Percentiles rank a stretch among this genome's conserved stretches.
Evolutionary conservation across 1,140 invertebrate species (phyloP).

Genomic region (Colletes latitarsis): DNA sequence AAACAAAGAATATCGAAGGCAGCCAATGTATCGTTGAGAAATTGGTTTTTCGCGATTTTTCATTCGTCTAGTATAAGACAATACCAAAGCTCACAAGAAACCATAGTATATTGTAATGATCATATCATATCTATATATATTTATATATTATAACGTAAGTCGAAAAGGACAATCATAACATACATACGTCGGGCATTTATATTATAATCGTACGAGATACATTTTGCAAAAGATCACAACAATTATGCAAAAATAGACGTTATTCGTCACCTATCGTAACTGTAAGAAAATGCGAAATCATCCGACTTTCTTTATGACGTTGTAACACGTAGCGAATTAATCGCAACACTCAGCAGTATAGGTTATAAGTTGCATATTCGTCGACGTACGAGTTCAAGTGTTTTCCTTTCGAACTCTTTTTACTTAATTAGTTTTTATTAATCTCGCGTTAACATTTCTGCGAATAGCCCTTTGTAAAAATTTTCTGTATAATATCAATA

Average conservation of each 20-base stretch:
- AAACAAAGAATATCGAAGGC: slow-evolving; percentile 51
- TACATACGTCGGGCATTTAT: slow-evolving; percentile 65
- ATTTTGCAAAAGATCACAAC: slow-evolving; percentile 75
- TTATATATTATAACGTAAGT: slow-evolving; percentile 68
- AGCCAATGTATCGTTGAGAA: slow-evolving; percentile 42
- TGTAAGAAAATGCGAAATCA: slow-evolving; percentile 39
- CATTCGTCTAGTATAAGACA: slow-evolving; percentile 39
- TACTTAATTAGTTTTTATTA: slow-evolving; percentile 19
- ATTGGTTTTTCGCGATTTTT: slow-evolving; percentile 42
- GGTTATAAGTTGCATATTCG: slow-evolving; percentile 13
- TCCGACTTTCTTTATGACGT: background rate
- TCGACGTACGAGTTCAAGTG: slow-evolving; percentile 32
- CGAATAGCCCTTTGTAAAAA: slow-evolving; percentile 47
- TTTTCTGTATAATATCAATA: slow-evolving; percentile 30
- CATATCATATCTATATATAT: slow-evolving; percentile 69
- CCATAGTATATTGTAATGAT: slow-evolving; percentile 67
- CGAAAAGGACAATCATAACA: slow-evolving; percentile 70
- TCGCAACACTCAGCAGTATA: slow-evolving; percentile 31
- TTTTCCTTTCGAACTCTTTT: background rate
- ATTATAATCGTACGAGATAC: slow-evolving; percentile 71
- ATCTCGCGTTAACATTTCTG: slow-evolving; percentile 16
- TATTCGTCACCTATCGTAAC: slow-evolving; percentile 38
- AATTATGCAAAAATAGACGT: slow-evolving; percentile 77
- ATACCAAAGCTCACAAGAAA: slow-evolving; percentile 67
- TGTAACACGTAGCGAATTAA: slow-evolving; percentile 13